These are phyloP conservation scores for Lytechinus variegatus DNA, from an alignment of 35 echinoderm and acorn worm species.

Conservation along the genomic window DNA sequence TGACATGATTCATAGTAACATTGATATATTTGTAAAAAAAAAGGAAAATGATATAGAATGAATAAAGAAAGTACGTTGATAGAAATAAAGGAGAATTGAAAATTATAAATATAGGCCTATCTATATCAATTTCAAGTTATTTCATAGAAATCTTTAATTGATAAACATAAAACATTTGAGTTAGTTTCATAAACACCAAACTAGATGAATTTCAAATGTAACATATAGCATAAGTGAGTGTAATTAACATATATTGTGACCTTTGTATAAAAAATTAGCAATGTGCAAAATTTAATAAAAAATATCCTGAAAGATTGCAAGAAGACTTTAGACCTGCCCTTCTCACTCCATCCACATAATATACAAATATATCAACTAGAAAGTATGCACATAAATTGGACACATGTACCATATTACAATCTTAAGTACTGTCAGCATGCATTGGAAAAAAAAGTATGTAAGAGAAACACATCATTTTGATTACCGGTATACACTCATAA, in stretches of 20 bases:
- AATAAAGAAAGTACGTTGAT: too few species aligned
- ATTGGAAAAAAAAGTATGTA: not conserved
- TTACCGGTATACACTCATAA: too few species aligned
- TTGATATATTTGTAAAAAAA: too few species aligned
- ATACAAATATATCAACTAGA: not conserved
- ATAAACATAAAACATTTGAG: not conserved
- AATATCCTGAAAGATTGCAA: not conserved
- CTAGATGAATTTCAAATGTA: not conserved
- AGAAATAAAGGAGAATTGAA: too few species aligned
- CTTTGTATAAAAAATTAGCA: not conserved
- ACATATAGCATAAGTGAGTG: not conserved
- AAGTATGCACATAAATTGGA: not conserved
- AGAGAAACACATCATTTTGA: too few species aligned
- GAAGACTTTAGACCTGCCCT: not conserved
- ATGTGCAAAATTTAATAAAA: not conserved
- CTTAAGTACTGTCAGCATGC: not conserved
- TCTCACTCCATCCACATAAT: not conserved
- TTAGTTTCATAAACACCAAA: not conserved
- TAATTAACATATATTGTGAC: not conserved
- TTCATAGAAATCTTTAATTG: not conserved
- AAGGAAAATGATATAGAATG: too few species aligned
- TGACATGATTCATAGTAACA: too few species aligned
- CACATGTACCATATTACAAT: not conserved
- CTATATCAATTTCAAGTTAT: too few species aligned
- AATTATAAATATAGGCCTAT: too few species aligned